Evolutionary conservation across 1,140 invertebrate species (phyloP), one percentile per base, ranked within the genome.

Genomic region (Heliconius melpomene): DNA sequence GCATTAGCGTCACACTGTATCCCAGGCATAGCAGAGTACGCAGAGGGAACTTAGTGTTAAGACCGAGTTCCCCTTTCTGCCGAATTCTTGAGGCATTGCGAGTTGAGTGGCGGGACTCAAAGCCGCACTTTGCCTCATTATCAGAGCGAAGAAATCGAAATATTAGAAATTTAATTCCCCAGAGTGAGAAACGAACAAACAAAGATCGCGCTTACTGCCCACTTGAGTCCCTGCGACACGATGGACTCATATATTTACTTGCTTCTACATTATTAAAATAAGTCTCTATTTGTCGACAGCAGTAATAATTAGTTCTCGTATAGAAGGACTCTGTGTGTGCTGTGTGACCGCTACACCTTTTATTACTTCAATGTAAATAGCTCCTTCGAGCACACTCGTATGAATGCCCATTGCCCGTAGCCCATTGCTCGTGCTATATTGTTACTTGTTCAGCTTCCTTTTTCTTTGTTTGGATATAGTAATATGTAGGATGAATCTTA

Each of bases 271-370:
- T 29, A 29, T 29, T 29, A 29, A 29, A 29, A 29, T 29, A 29
- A 29, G 26, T 66, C 60, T 66, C 3, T 29, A 66, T 26, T 66
- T 66, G 26, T 16, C 7, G n/a, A 60, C 54, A 66, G 23, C 13
- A 66, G 26, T 66, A 60, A 9, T 66, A 29, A 66, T 16, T 26
- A 29, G 3, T 66, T 26, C 60, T 66, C 26, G 23, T 66, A 29
- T 11, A 66, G 13, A 26, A 26, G 60, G 60, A 66, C 60, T 9
- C 60, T 29, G n/a, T 66, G 60, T 66, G 60, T 32, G 23, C 60
- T 29, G n/a, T 66, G 60, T 66, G 60, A 66, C 60, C 60, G 26
- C 60, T 66, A 29, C 60, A 66, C 26, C 60, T 66, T 66, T 66
- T 66, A 66, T 66, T 66, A 66, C 60, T 29, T 8, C 23, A 29